Percentiles rank a stretch among this genome's conserved stretches.
phyloP scores from a whole-genome alignment of 2,113 vertebrate species.

The Labrus mixtus region DNA sequence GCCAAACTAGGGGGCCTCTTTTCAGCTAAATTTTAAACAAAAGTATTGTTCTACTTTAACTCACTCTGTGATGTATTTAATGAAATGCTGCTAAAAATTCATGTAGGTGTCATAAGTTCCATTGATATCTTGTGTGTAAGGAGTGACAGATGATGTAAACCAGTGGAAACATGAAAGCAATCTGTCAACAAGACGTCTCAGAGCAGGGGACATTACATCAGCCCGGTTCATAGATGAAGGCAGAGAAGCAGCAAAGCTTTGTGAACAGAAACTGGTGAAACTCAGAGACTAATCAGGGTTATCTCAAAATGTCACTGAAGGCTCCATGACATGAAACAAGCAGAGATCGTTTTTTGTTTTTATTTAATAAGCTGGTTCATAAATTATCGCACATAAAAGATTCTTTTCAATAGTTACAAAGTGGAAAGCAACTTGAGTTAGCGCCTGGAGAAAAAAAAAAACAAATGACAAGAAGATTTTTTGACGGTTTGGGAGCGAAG shows the following conservation, averaged over 20 bases:
- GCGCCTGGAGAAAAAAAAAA: constrained; percentile 62
- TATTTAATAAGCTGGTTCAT: constrained; percentile 96
- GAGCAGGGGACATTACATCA: constrained; percentile 2
- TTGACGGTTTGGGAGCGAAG: neutral
- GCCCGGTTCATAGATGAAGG: neutral
- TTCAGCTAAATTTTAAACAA: neutral
- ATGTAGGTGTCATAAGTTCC: neutral
- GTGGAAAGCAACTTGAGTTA: constrained; percentile 78
- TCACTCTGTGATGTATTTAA: neutral
- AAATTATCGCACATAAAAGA: constrained; percentile 97
- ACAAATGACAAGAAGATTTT: constrained; percentile 26
- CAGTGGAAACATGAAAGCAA: neutral
- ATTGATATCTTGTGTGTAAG: neutral
- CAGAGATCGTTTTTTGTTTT: constrained; percentile 84
- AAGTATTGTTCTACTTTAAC: neutral
- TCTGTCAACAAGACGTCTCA: neutral
- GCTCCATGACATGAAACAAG: constrained; percentile 64
- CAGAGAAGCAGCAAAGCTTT: too few species aligned
- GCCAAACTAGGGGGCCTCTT: too few species aligned
- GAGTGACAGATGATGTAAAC: neutral
- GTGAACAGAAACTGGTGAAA: too few species aligned
- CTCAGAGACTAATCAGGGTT: neutral
- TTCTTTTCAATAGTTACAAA: constrained; percentile 91
- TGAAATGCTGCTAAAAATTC: neutral
- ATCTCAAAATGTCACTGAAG: neutral